Conservation (phyloP, 2,113 vertebrate species). For the Phaethornis superciliosus region DNA sequence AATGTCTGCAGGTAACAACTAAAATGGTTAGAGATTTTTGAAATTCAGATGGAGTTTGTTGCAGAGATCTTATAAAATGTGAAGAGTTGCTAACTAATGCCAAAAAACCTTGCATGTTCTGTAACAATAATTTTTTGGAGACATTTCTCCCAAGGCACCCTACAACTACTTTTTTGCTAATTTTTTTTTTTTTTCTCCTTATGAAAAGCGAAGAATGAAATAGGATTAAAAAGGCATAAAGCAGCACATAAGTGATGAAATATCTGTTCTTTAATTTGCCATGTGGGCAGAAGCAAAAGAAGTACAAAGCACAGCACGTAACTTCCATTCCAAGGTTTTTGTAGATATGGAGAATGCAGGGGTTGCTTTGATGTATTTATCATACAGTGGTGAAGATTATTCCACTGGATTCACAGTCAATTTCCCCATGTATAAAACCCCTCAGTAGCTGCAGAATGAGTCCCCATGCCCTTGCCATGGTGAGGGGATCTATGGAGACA, state of each 20-base stretch:
- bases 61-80: neutral
- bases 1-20: neutral
- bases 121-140: neutral
- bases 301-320: neutral
- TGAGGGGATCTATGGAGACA: neutral
- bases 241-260: neutral
- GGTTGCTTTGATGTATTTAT: neutral
- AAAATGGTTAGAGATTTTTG: neutral
- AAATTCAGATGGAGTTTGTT: neutral
- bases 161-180: neutral
- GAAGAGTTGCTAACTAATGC: neutral
- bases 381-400: neutral
- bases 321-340: neutral
- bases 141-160: neutral
- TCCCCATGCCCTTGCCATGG: neutral
- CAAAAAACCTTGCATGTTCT: neutral
- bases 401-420: neutral
- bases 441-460: neutral
- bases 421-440: neutral
- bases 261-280: neutral
- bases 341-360: neutral
- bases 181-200: neutral
- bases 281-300: neutral
- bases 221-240: neutral
- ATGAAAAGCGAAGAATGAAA: neutral